A percentile compares a stretch with the other conserved stretches of the same genome.
Conservation (phyloP, 2,113 vertebrate species). For the Hypocryptadius cinnamomeus region DNA sequence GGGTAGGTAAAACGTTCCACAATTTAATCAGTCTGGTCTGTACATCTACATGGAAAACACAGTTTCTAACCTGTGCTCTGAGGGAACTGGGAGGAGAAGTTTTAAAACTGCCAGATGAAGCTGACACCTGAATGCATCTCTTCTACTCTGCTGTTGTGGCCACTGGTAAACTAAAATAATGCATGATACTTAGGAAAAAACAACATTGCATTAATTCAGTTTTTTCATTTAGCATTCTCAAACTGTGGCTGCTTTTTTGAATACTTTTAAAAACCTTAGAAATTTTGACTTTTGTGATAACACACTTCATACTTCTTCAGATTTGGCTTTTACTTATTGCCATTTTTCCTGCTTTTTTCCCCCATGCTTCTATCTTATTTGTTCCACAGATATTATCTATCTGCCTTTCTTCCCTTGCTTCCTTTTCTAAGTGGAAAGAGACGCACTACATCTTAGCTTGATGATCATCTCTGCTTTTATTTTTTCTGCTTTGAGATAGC, state of each 20-base stretch:
- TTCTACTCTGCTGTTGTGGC: background rate
- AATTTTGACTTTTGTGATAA: background rate
- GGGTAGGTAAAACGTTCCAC: background rate
- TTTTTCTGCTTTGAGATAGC: background rate
- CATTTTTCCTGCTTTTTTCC: background rate
- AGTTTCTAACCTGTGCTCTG: background rate
- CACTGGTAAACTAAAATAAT: slow-evolving; percentile 7
- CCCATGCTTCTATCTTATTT: background rate
- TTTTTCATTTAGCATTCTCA: background rate
- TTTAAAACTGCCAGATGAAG: background rate
- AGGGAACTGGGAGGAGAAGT: background rate
- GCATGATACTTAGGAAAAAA: slow-evolving; percentile 8
- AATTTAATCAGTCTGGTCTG: background rate
- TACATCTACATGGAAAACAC: background rate
- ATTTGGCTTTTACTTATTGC: background rate
- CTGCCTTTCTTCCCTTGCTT: background rate
- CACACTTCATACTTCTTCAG: background rate
- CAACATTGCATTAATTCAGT: background rate
- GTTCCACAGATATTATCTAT: background rate
- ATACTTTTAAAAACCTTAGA: background rate
- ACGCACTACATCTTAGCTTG: background rate
- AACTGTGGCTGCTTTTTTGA: background rate
- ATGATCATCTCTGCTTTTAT: background rate
- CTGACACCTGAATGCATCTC: background rate
- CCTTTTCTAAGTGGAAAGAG: background rate